phyloP scores from a whole-genome alignment of 2,797 vertebrate genomes.

The Hippoglossus hippoglossus region DNA sequence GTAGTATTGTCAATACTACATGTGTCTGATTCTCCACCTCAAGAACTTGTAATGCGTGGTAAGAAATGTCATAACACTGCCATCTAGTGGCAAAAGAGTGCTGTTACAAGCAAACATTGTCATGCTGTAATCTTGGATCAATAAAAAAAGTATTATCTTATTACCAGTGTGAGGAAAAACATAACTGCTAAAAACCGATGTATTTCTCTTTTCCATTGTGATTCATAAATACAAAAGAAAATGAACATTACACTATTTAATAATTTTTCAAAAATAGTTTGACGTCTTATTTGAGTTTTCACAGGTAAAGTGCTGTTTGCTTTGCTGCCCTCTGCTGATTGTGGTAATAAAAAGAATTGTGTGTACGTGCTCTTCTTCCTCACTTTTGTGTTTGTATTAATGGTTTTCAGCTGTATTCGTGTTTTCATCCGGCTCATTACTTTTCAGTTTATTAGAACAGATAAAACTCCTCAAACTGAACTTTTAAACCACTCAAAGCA shows the following conservation, averaged over 20 bases:
- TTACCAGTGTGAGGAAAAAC: no score
- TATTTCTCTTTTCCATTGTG: no score
- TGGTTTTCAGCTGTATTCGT: constrained; percentile 5
- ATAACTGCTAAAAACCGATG: no score
- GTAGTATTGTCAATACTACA: no score
- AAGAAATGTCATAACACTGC: constrained; percentile 26
- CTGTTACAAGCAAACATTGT: constrained; percentile 5
- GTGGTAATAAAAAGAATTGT: not conserved
- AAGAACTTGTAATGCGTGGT: not conserved
- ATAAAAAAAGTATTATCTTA: no score
- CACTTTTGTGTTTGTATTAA: not conserved
- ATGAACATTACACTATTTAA: no score
- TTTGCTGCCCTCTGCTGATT: constrained; percentile 59
- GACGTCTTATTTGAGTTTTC: not conserved
- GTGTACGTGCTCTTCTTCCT: not conserved
- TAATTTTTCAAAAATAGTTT: not conserved
- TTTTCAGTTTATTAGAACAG: not conserved
- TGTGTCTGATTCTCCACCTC: no score
- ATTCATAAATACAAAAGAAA: no score
- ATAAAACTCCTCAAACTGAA: not conserved
- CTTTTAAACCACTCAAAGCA: not conserved
- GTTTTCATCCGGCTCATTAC: not conserved
- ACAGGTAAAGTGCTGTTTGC: not conserved
- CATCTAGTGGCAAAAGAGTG: constrained; percentile 40
- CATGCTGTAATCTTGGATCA: no score